These are phyloP conservation scores for Bilobella aurantiaca DNA, from an alignment of 1,140 invertebrate genomes.

Conservation along the genomic window DNA sequence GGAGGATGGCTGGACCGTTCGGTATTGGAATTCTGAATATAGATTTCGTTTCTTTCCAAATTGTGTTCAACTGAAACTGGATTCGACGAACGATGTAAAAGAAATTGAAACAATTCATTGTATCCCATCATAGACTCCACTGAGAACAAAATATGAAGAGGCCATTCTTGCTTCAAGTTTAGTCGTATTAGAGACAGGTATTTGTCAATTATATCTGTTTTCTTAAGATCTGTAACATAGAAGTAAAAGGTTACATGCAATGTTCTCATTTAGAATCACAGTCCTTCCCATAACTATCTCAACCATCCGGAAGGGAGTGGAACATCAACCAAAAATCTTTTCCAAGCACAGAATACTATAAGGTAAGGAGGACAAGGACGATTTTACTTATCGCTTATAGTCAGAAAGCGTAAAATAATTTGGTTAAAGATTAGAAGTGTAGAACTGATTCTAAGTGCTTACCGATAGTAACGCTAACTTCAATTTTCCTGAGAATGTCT, in stretches of 20 bases:
- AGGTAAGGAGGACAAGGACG: too few relatives aligned
- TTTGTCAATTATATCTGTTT: neutral
- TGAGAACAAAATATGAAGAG: constrained; percentile 62
- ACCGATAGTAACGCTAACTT: constrained; percentile 6
- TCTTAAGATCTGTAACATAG: neutral
- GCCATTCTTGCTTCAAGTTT: constrained; percentile 47
- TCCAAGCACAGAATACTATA: neutral
- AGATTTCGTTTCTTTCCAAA: constrained; percentile 29
- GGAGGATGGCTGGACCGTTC: constrained; percentile 27
- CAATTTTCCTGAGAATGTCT: constrained; percentile 25
- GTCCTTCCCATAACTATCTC: neutral
- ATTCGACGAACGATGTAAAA: constrained; percentile 53
- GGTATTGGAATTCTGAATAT: constrained; percentile 31
- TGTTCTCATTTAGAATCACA: neutral
- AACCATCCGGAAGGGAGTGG: too few relatives aligned
- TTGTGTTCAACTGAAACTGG: constrained; percentile 28
- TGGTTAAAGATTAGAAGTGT: too few relatives aligned
- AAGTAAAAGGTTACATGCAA: neutral
- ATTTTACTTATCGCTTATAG: too few relatives aligned
- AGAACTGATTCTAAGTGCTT: too few relatives aligned
- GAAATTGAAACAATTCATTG: constrained; percentile 59
- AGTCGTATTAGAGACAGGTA: constrained; percentile 1
- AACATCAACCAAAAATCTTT: too few relatives aligned
- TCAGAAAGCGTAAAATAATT: too few relatives aligned
- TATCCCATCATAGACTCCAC: constrained; percentile 56